A percentile compares a stretch with the other conserved stretches of the same genome.
Conservation (phyloP, 2,888 invertebrate species). For the Hypercompe scribonia region DNA sequence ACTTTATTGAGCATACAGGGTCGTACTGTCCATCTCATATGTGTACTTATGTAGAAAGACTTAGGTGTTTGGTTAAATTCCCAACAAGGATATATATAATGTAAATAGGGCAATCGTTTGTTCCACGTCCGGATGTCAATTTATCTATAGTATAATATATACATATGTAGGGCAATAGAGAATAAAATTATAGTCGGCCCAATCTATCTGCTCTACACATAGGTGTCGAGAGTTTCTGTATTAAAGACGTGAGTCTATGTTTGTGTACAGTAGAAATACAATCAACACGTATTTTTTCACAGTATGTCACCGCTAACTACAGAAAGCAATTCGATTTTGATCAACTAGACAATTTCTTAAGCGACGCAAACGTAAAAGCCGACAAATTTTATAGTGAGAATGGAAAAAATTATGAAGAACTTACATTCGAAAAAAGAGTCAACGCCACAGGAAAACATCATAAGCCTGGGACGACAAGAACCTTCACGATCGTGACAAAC, state of each 20-base stretch:
- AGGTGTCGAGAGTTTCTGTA: neutral
- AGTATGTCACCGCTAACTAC: conserved; percentile 49
- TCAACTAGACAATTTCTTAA: neutral
- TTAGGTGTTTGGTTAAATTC: no score
- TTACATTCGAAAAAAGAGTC: neutral
- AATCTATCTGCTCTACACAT: no score
- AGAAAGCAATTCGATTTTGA: neutral
- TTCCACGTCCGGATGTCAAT: no score
- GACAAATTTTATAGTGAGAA: conserved; percentile 25
- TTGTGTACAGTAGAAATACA: no score
- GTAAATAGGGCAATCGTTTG: no score
- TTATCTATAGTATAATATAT: no score
- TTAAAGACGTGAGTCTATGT: neutral
- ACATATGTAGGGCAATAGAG: no score
- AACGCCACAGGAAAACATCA: neutral
- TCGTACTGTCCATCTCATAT: no score
- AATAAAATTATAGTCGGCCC: no score
- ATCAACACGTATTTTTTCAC: conserved; percentile 3
- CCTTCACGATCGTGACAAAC: conserved; percentile 58
- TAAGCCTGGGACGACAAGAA: conserved; percentile 39
- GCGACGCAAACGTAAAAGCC: conserved; percentile 17
- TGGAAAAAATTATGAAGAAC: conserved; percentile 54
- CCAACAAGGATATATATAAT: no score
- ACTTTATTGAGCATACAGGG: no score
- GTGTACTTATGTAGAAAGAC: no score